These are phyloP conservation scores for Trachurus trachurus DNA, from an alignment of 2,797 vertebrate species.

Conservation along the genomic window DNA sequence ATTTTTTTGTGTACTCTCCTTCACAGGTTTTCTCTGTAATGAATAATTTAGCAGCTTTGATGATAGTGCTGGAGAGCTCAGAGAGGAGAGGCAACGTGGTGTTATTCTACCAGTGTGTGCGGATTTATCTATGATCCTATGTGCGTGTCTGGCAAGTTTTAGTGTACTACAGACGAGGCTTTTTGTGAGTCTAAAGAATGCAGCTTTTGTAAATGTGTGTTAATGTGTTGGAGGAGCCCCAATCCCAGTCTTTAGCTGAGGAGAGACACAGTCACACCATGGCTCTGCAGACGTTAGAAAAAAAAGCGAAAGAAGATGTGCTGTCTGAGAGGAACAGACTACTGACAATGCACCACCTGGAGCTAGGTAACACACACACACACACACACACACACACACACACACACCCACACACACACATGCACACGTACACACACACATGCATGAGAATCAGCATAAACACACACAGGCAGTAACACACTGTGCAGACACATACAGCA, in stretches of 20 bases:
- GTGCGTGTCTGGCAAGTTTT: not conserved
- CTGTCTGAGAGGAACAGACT: conserved; percentile 88
- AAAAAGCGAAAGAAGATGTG: conserved; percentile 88
- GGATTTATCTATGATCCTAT: not conserved
- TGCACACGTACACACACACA: conserved; percentile 19
- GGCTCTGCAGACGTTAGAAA: conserved; percentile 89
- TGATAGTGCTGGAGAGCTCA: conserved; percentile 26
- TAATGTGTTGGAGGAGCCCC: conserved; percentile 81
- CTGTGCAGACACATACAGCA: conserved; percentile 15
- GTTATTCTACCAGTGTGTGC: conserved; percentile 22
- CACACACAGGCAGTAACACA: conserved; percentile 27
- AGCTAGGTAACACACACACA: conserved; percentile 81
- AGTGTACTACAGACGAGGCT: not conserved
- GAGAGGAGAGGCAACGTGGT: conserved; percentile 31
- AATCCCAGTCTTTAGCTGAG: conserved; percentile 83
- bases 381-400: conserved; percentile 22
- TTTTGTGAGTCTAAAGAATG: conserved; percentile 22
- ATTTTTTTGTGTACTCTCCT: conserved; percentile 11
- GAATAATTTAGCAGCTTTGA: conserved; percentile 75
- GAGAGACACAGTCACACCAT: conserved; percentile 86
- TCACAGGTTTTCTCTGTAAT: conserved; percentile 63
- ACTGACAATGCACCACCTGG: conserved; percentile 88
- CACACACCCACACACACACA: conserved; percentile 9
- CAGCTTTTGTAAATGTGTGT: conserved; percentile 34
- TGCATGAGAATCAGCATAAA: conserved; percentile 12